Percentiles rank a stretch among this genome's conserved stretches.
Conservation (phyloP, 2,888 invertebrate species). For the Torymus aiolomorphi region DNA sequence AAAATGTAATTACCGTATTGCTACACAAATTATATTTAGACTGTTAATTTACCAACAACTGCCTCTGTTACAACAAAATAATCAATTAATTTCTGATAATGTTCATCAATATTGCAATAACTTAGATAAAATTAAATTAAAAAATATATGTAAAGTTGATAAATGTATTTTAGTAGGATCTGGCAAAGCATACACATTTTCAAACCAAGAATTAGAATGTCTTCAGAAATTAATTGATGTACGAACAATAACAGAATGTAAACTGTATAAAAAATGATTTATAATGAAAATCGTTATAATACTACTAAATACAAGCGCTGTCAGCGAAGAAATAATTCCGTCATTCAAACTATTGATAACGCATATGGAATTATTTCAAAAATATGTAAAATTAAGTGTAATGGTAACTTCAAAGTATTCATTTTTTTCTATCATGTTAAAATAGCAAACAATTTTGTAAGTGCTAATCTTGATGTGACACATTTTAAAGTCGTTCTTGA, state of each 20-base stretch:
- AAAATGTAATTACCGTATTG: no score
- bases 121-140: no score
- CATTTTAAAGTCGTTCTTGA: not conserved
- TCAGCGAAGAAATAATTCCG: not conserved
- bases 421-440: no score
- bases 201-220: no score
- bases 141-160: constrained; percentile 1
- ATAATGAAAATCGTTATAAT: not conserved
- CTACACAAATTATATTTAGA: constrained; percentile 5
- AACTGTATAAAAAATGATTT: not conserved
- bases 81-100: constrained; percentile 10
- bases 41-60: not conserved
- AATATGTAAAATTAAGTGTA: not conserved
- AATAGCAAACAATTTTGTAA: no score
- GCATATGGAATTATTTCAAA: not conserved
- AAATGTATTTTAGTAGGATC: not conserved
- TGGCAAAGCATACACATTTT: not conserved
- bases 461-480: not conserved
- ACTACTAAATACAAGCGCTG: not conserved
- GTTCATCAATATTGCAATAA: not conserved
- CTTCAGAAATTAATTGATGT: not conserved
- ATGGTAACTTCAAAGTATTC: not conserved
- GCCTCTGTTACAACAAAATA: not conserved
- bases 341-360: not conserved
- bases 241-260: not conserved